Evolutionary conservation across 2,888 invertebrate genomes (phyloP).

Genomic region (Drosophila incognita): DNA sequence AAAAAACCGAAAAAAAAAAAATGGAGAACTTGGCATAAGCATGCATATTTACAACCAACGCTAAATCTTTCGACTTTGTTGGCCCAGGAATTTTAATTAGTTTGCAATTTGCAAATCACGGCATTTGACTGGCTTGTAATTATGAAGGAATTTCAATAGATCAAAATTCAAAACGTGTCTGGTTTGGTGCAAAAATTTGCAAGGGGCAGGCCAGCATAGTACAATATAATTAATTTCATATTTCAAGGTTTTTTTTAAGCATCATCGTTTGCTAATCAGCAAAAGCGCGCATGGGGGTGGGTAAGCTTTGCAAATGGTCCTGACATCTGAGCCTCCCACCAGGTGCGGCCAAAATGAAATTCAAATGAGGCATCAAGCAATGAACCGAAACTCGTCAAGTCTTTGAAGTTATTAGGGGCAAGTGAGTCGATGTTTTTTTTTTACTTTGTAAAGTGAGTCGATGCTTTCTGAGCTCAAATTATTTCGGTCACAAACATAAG

Average conservation of each 20-base stretch:
- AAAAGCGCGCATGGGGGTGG: neutral
- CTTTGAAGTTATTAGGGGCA: conserved; percentile 56
- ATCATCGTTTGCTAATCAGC: conserved; percentile 71
- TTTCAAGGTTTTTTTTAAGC: conserved; percentile 57
- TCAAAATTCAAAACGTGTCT: conserved; percentile 55
- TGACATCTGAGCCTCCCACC: neutral
- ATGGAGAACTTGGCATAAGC: conserved; percentile 11
- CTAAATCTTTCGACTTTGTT: conserved; percentile 1
- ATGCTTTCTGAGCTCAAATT: neutral
- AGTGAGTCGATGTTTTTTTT: conserved; percentile 54
- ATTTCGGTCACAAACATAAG: conserved; percentile 1
- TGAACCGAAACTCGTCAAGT: conserved; percentile 42
- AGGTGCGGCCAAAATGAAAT: conserved; percentile 45
- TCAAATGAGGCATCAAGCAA: conserved; percentile 54
- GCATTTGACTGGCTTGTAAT: conserved; percentile 70
- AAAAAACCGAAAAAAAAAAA: neutral
- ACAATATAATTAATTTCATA: conserved; percentile 33
- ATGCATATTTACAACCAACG: conserved; percentile 4
- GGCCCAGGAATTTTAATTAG: conserved; percentile 67
- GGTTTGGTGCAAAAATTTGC: neutral
- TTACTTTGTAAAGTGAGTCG: neutral
- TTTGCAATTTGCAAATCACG: conserved; percentile 71
- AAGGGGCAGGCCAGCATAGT: conserved; percentile 3
- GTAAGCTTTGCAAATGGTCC: neutral
- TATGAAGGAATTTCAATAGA: conserved; percentile 68